Base-by-base conservation (phyloP, 2,797 vertebrate species). In the Darevskia nairensis region DNA sequence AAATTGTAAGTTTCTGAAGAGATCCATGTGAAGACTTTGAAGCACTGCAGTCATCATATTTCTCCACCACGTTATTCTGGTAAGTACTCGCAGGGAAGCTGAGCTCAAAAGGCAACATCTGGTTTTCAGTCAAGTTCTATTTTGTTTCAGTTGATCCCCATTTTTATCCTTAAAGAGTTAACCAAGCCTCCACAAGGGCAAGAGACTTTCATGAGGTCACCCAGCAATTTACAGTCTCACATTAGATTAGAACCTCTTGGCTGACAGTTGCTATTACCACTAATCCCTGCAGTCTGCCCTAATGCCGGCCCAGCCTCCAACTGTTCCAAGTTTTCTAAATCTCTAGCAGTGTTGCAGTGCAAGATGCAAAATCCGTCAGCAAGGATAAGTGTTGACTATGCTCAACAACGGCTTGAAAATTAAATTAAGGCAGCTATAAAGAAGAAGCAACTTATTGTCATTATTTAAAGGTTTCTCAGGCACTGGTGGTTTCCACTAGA, bases 181-280 rank as follows among this genome's bases (percentile, higher is more conserved):
- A 90, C 68, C 91, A 87, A 91, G 4, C 13, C 76, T 74, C 3
- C 64, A 55, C 6, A 72, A 90, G 61, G 82, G n/a, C 61, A 93
- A 92, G 82, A 2, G 8, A 82, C 86, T 86, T 90, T 87, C 82
- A 89, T 87, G 77, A 92, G 92, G 89, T 94, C 92, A 92, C 46
- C 21, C 80, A 92, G 61, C 1, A 80, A 77, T 80, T 88, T 89
- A 84, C 61, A 71, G 75, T 78, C 89, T 90, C 89, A 92, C 19
- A 23, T 29, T 79, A 89, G 82, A 88, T 90, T 85, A 94, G 86
- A 93, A 93, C 68, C 69, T 79, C 79, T 85, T n/a, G 80, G 84
- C 55, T 87, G 86, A 77, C 25, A 84, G 69, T 41, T 80, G 27
- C 74, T 78, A n/a, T 74, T 29, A 13, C 61, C n/a, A 69, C 84